These are phyloP conservation scores for Drosophila eugracilis DNA, from an alignment of 1,140 invertebrate species.

Conservation along the genomic window DNA sequence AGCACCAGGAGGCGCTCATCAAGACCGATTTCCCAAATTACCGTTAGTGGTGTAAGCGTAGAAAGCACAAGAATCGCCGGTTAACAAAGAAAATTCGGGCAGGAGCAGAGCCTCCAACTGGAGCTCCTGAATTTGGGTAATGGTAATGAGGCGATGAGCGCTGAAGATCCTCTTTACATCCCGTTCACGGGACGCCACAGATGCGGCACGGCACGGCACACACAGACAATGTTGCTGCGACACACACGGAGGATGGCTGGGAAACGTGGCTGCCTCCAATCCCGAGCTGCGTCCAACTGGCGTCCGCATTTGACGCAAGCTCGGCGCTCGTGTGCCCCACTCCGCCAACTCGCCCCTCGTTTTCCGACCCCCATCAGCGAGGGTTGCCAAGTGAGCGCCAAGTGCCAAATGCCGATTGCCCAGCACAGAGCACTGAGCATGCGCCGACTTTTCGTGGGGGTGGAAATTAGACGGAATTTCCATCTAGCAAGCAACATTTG, in stretches of 20 bases:
- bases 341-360: neutral
- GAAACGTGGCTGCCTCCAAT: slow-evolving; percentile 44
- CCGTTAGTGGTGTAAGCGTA: neutral
- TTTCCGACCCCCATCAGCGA: slow-evolving; percentile 12
- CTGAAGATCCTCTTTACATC: slow-evolving; percentile 16
- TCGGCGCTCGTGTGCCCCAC: slow-evolving; percentile 11
- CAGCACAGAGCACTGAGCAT: slow-evolving; percentile 4
- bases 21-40: neutral
- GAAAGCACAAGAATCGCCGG: slow-evolving; percentile 4
- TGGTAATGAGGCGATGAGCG: slow-evolving; percentile 1
- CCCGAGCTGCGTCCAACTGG: slow-evolving; percentile 46
- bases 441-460: slow-evolving; percentile 16
- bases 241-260: slow-evolving; percentile 23
- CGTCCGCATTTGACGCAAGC: slow-evolving; percentile 36
- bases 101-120: neutral
- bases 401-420: slow-evolving; percentile 10
- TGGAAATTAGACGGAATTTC: neutral
- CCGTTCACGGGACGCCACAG: slow-evolving; percentile 24
- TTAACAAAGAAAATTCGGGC: neutral
- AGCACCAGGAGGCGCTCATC: neutral
- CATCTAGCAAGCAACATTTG: neutral
- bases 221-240: slow-evolving; percentile 14
- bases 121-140: neutral
- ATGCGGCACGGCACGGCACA: slow-evolving; percentile 26
- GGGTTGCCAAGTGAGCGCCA: slow-evolving; percentile 36